A percentile compares a stretch with the other conserved stretches of the same genome.
Evolutionary conservation across 2,113 vertebrate species (phyloP).

Genomic region (Gallinago paraguaiae): DNA sequence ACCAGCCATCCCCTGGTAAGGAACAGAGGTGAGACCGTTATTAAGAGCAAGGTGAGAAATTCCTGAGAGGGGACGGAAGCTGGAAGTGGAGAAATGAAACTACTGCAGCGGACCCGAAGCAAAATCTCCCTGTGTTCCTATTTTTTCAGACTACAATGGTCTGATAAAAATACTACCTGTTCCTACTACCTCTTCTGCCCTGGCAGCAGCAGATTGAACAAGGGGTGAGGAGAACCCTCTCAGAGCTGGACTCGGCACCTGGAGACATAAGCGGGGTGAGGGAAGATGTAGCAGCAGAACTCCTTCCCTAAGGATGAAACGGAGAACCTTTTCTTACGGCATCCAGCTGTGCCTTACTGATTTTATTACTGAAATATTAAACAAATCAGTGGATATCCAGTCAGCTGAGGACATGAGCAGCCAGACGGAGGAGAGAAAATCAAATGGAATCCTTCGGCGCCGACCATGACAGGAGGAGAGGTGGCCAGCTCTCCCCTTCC

Average conservation of each 20-base stretch:
- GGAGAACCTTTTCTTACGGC: neutral
- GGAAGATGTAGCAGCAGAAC: neutral
- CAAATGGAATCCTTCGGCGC: neutral
- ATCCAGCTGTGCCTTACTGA: neutral
- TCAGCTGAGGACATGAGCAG: neutral
- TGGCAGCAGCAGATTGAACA: neutral
- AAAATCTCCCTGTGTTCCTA: neutral
- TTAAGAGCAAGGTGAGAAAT: neutral
- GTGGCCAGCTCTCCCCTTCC: neutral
- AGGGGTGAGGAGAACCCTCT: neutral
- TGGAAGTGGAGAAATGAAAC: neutral
- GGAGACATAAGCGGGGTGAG: neutral
- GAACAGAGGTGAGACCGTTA: neutral
- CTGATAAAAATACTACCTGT: neutral
- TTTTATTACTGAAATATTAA: conserved; percentile 33
- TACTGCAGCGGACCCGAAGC: neutral
- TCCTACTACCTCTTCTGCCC: neutral
- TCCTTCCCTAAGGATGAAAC: neutral
- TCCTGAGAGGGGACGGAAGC: neutral
- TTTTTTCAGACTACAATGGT: neutral
- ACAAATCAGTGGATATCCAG: neutral
- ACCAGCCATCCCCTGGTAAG: neutral
- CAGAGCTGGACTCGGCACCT: neutral
- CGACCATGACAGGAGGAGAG: neutral
- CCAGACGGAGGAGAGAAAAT: neutral